Evolutionary conservation across 2,888 invertebrate species (phyloP).

Genomic region (Hanleya hanleyi): DNA sequence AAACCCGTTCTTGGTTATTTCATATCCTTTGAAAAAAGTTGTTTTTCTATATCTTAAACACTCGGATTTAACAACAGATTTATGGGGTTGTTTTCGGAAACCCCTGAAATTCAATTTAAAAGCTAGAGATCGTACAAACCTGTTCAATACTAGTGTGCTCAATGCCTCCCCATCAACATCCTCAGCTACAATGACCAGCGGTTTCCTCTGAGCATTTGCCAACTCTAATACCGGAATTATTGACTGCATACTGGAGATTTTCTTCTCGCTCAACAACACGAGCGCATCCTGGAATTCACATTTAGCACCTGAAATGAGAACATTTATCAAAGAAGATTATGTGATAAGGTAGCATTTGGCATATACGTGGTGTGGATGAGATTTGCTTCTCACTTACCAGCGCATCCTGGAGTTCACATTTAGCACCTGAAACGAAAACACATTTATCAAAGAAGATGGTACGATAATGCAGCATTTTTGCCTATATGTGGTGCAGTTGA

Average conservation of each 20-base stretch:
- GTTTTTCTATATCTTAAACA: no score
- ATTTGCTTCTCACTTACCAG: constrained; percentile 98
- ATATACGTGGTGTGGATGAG: constrained; percentile 95
- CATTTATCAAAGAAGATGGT: no score
- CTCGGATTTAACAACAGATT: no score
- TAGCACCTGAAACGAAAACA: constrained; percentile 81
- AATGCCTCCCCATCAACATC: constrained; percentile 97
- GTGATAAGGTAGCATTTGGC: no score
- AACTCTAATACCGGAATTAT: constrained; percentile 98
- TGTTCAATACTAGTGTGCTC: constrained; percentile 93
- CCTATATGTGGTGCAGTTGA: no score
- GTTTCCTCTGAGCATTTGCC: constrained; percentile 93
- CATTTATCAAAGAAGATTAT: no score
- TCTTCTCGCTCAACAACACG: constrained; percentile 96
- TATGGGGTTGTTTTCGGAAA: no score
- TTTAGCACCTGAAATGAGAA: constrained; percentile 82
- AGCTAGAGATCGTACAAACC: constrained; percentile 71
- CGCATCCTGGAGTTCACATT: constrained; percentile 98
- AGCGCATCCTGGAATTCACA: constrained; percentile 98
- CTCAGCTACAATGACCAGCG: constrained; percentile 95
- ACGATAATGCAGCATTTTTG: no score
- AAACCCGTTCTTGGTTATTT: no score
- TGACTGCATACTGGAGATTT: constrained; percentile 96
- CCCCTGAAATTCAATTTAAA: neutral
- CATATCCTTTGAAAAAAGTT: no score